Percentiles rank a stretch among this genome's conserved stretches.
These are phyloP conservation scores for Dasyprocta punctata DNA, from an alignment of 2,113 vertebrate species.

Conservation along the genomic window DNA sequence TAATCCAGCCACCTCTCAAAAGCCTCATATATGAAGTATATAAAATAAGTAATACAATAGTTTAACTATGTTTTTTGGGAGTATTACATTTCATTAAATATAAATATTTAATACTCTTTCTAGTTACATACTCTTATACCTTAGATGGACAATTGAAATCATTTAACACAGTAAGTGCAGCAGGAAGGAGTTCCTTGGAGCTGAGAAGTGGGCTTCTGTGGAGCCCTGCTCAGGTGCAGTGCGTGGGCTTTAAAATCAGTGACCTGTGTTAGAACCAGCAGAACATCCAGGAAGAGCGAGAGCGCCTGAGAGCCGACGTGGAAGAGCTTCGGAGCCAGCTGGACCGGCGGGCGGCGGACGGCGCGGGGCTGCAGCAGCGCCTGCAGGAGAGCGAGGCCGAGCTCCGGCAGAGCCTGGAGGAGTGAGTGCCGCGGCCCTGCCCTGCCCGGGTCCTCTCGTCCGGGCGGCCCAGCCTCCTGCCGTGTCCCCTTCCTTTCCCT, in stretches of 20 bases:
- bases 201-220: background rate
- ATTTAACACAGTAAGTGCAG: background rate
- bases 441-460: background rate
- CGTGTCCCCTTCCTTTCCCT: background rate
- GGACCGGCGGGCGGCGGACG: slow-evolving; percentile 87
- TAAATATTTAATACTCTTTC: slow-evolving; percentile 25
- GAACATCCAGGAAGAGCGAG: too few relatives aligned
- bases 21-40: background rate
- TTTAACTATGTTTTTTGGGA: slow-evolving; percentile 21
- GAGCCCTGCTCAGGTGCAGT: background rate
- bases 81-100: background rate
- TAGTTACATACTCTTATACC: background rate
- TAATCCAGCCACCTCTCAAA: background rate
- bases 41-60: background rate
- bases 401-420: slow-evolving; percentile 93
- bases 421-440: slow-evolving; percentile 87
- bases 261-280: too few relatives aligned
- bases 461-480: background rate
- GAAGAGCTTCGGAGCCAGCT: slow-evolving; percentile 77
- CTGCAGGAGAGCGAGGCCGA: slow-evolving; percentile 92
- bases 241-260: background rate
- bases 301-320: too few relatives aligned
- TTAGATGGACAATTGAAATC: slow-evolving; percentile 2
- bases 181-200: background rate
- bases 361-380: slow-evolving; percentile 86